These are phyloP conservation scores for Malurus alboscapulatus DNA, from an alignment of 2,113 vertebrate species.

Conservation along the genomic window DNA sequence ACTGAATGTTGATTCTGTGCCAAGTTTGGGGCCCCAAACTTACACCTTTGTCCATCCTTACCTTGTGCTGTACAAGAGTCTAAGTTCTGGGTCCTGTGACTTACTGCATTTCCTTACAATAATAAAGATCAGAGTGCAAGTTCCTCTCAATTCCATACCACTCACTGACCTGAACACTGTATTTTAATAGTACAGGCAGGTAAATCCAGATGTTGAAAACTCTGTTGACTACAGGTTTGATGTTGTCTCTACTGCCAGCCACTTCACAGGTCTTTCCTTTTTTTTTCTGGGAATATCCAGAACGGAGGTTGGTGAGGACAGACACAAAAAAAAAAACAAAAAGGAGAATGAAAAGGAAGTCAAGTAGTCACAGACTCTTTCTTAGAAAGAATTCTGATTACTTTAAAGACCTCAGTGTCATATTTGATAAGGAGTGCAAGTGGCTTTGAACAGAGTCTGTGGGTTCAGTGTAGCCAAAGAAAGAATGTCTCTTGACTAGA, in stretches of 20 bases:
- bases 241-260: background rate
- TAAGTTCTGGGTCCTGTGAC: background rate
- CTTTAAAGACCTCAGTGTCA: background rate
- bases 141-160: background rate
- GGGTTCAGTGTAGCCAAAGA: background rate
- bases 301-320: background rate
- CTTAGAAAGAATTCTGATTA: background rate
- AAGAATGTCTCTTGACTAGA: background rate
- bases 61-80: background rate
- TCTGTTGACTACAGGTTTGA: background rate
- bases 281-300: background rate
- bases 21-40: background rate
- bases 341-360: background rate
- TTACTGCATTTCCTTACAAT: background rate
- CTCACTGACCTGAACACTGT: background rate
- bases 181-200: background rate
- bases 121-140: background rate
- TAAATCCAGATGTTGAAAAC: background rate
- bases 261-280: background rate
- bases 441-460: background rate
- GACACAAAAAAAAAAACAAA: background rate
- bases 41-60: background rate
- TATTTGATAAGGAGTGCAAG: background rate
- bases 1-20: background rate
- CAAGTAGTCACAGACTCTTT: background rate